A percentile compares a stretch with the other conserved stretches of the same genome.
These are phyloP conservation scores for Falco biarmicus DNA, from an alignment of 2,797 vertebrate genomes.

Conservation along the genomic window DNA sequence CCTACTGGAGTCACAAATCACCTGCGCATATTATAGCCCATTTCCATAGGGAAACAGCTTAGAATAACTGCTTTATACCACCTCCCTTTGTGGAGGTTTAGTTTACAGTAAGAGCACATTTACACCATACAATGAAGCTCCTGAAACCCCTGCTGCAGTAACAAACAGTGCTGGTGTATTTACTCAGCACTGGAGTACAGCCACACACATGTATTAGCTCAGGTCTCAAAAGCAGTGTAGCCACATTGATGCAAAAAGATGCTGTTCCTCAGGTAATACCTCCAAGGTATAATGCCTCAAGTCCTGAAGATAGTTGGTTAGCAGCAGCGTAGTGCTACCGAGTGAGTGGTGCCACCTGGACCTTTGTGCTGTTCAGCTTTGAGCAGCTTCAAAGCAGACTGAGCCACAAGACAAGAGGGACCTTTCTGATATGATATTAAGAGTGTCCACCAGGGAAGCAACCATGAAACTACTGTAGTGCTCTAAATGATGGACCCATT, in stretches of 20 bases:
- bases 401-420: background rate
- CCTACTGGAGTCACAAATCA: slow-evolving; percentile 20
- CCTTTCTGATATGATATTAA: background rate
- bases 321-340: background rate
- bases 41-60: background rate
- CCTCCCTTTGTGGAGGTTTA: background rate
- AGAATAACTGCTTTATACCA: background rate
- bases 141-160: background rate
- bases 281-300: background rate
- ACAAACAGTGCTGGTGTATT: background rate
- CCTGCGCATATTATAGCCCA: background rate
- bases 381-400: background rate
- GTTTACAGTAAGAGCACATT: background rate
- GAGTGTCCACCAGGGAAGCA: background rate
- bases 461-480: background rate
- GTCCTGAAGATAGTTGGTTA: background rate
- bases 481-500: background rate
- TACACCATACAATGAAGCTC: background rate
- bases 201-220: background rate
- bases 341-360: background rate
- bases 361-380: background rate
- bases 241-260: background rate
- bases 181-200: background rate
- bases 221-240: background rate
- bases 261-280: background rate